phyloP scores from a whole-genome alignment of 2,113 vertebrate species.

The Pangasianodon gigas region DNA sequence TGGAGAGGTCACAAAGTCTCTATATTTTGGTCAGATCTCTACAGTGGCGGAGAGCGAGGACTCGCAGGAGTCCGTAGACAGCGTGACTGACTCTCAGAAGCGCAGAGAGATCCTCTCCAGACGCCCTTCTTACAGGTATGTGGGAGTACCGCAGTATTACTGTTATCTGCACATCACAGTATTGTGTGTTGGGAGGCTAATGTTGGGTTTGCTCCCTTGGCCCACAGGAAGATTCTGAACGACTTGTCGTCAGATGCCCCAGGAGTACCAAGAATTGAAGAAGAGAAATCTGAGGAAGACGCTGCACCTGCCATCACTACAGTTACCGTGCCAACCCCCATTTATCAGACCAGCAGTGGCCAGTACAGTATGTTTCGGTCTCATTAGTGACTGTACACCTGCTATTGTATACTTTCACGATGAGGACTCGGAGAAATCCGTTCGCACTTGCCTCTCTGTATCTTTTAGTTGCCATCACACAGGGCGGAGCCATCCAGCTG shows the following conservation, averaged over 20 bases:
- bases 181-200: not conserved
- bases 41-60: slow-evolving; percentile 97
- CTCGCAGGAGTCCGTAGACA: slow-evolving; percentile 98
- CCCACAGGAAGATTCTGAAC: slow-evolving; percentile 93
- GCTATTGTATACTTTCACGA: not conserved
- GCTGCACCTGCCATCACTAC: slow-evolving; percentile 91
- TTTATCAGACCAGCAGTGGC: slow-evolving; percentile 98
- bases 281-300: slow-evolving; percentile 98
- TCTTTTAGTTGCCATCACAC: slow-evolving; percentile 92
- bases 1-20: not conserved
- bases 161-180: not conserved
- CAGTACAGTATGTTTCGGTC: slow-evolving; percentile 90
- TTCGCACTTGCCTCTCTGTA: slow-evolving; percentile 22
- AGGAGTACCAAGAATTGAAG: slow-evolving; percentile 94
- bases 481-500: slow-evolving; percentile 96
- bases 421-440: not conserved
- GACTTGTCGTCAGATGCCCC: slow-evolving; percentile 96
- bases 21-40: slow-evolving; percentile 80
- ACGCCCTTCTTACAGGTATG: slow-evolving; percentile 93
- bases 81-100: slow-evolving; percentile 95
- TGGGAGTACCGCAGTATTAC: not conserved
- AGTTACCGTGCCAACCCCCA: slow-evolving; percentile 96
- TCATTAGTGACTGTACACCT: not conserved
- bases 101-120: slow-evolving; percentile 97
- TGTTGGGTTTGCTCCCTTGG: not conserved